Evolutionary conservation across 2,888 invertebrate species (phyloP), one percentile per base, ranked within the genome.

Genomic region (Chrysolina americana): DNA sequence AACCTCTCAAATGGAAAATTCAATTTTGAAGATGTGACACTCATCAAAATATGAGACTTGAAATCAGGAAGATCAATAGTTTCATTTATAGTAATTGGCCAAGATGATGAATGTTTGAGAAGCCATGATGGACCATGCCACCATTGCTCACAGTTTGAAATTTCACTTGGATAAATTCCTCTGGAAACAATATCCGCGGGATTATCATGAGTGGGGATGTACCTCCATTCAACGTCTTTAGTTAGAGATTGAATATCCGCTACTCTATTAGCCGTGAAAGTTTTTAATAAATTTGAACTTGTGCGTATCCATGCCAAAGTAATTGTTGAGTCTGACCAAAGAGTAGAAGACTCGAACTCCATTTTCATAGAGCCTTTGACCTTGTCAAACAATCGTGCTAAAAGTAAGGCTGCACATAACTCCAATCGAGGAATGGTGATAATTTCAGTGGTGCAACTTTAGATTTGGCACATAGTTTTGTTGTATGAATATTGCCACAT

Each of bases 371-470:
- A 44, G 1, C 13, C 44, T 15, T 44, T 48, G 0, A 65, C 21
- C 48, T 65, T 47, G 3, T 65, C 0, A 19, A n/a, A 19, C 50
- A 68, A 36, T 13, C 65, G 8, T 8, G 68, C 59, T 23, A 71
- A n/a, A n/a, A n/a, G n/a, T n/a, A n/a, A n/a, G n/a, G n/a, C n/a
- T n/a, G n/a, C n/a, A n/a, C n/a, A n/a, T n/a, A n/a, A n/a, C n/a
- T n/a, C n/a, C n/a, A n/a, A n/a, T n/a, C n/a, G n/a, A n/a, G n/a
- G n/a, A n/a, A n/a, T 65, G 28, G 65, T 71, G 53, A 65, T 65
- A 1, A 41, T 21, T 44, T 48, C 50, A 64, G 19, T 36, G 71
- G 71, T 28, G 71, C 71, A 15, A 70, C 70, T 21, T 70, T 62
- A 21, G 62, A 48, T 21, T 70, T 48, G 10, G 70, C 62, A 64